Conservation (phyloP, 2,888 invertebrate genomes). For the Drosophila setosimentum region DNA sequence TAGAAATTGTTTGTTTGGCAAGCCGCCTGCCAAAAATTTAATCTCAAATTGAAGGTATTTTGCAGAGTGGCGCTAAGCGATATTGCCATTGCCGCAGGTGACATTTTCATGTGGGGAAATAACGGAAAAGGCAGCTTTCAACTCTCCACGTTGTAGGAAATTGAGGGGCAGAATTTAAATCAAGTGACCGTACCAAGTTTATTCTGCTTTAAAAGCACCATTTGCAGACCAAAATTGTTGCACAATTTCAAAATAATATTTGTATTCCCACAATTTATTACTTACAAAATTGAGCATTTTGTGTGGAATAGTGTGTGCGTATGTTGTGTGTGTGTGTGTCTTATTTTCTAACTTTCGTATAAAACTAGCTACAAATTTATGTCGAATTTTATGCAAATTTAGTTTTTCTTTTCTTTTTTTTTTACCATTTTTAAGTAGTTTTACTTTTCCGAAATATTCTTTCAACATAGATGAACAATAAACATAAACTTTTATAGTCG, state of each 20-base stretch:
- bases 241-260: constrained; percentile 43
- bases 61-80: constrained; percentile 51
- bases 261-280: constrained; percentile 53
- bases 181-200: constrained; percentile 36
- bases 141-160: neutral
- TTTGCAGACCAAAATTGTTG: constrained; percentile 26
- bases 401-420: fast-evolving
- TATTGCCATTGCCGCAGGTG: constrained; percentile 58
- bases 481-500: neutral
- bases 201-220: constrained; percentile 16
- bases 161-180: constrained; percentile 15
- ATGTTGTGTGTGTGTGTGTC: constrained; percentile 12
- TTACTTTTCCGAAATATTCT: neutral
- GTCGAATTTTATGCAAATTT: constrained; percentile 44
- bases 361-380: constrained; percentile 36
- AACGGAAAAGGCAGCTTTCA: constrained; percentile 1
- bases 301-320: constrained; percentile 9
- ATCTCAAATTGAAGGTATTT: constrained; percentile 60
- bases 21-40: constrained; percentile 61
- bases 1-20: constrained; percentile 73
- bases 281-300: constrained; percentile 52
- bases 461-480: neutral
- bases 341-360: constrained; percentile 19
- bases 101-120: constrained; percentile 51
- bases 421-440: neutral